A percentile compares a stretch with the other conserved stretches of the same genome.
These are phyloP conservation scores for Pygmarrhopalites habei DNA, from an alignment of 1,140 invertebrate genomes.

Conservation along the genomic window DNA sequence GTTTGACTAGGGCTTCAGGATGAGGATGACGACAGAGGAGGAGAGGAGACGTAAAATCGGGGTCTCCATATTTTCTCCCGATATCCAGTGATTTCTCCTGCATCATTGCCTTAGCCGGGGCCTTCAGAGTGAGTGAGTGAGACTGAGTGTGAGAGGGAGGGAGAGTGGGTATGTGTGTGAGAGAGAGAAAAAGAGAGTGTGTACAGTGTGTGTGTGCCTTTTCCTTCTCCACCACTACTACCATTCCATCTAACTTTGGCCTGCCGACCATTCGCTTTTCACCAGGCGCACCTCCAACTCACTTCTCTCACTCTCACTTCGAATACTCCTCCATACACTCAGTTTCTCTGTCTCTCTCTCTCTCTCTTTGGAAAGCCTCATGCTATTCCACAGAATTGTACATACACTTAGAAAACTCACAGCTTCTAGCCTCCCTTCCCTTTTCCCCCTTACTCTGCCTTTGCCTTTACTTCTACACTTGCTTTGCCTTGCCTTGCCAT, in stretches of 20 bases:
- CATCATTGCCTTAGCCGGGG: background rate
- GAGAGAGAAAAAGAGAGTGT: too few species aligned
- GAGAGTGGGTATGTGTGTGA: too few species aligned
- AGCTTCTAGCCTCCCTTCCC: too few species aligned
- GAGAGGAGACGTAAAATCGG: constrained; percentile 11
- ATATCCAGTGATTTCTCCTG: constrained; percentile 12
- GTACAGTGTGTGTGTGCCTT: background rate
- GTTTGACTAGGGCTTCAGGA: background rate
- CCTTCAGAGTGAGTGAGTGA: too few species aligned
- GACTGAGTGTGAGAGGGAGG: too few species aligned
- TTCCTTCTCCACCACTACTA: constrained; percentile 10
- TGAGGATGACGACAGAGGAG: constrained; percentile 4
- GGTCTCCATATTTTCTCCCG: constrained; percentile 18
- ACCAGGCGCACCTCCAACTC: background rate
- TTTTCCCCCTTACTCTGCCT: too few species aligned
- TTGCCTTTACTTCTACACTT: too few species aligned
- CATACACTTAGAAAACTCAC: background rate
- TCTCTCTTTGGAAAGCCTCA: constrained; percentile 2
- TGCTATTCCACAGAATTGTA: background rate
- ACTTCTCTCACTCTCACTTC: background rate
- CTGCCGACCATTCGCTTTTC: constrained; percentile 1
- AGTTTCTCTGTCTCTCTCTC: constrained; percentile 10
- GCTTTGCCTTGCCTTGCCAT: too few species aligned
- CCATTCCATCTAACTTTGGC: background rate
- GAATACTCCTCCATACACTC: background rate